These are phyloP conservation scores for Dendroctonus valens DNA, from an alignment of 1,140 invertebrate genomes.

Conservation along the genomic window DNA sequence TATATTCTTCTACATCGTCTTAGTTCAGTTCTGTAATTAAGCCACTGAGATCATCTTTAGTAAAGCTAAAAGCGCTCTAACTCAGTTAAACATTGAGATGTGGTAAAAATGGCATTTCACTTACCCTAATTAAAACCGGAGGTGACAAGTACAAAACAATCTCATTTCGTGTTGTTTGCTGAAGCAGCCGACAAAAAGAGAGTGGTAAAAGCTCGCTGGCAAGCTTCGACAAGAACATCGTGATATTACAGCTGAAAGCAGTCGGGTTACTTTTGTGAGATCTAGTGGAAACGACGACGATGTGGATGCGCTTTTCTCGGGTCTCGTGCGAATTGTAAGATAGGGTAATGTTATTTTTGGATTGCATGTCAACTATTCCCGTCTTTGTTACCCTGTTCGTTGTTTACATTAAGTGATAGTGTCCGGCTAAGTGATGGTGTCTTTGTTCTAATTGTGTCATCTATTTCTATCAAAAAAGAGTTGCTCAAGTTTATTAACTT, in stretches of 20 bases:
- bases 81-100: neutral
- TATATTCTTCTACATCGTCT: no score
- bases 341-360: neutral
- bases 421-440: no score
- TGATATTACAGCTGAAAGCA: conserved; percentile 15
- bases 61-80: no score
- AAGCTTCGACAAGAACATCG: conserved; percentile 8
- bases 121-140: conserved; percentile 12
- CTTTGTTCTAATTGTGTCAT: no score
- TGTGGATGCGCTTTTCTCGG: conserved; percentile 8
- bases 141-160: conserved; percentile 14
- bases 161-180: conserved; percentile 3
- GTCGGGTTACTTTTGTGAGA: conserved; percentile 9
- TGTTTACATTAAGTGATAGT: no score
- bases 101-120: conserved; percentile 3
- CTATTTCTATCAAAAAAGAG: no score
- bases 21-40: no score
- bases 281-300: neutral
- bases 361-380: no score
- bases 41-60: no score
- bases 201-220: conserved; percentile 1
- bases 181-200: conserved; percentile 9
- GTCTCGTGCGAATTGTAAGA: conserved; percentile 1
- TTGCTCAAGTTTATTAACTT: no score
- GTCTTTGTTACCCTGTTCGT: no score